phyloP scores from a whole-genome alignment of 2,888 invertebrate species.

The Tigriopus californicus region DNA sequence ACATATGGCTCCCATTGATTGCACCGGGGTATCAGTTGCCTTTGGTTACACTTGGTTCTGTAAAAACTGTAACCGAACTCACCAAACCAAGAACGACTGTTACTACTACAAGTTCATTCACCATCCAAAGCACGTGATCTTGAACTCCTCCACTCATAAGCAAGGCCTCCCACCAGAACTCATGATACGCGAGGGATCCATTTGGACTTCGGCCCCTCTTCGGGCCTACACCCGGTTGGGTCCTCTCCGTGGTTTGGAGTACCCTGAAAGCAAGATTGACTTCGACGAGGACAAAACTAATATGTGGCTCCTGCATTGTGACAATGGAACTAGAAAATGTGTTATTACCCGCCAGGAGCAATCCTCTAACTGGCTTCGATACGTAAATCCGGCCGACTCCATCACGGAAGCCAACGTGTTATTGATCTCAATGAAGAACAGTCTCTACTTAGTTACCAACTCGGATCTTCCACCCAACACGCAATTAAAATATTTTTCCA shows the following conservation, averaged over 20 bases:
- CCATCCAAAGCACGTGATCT: neutral
- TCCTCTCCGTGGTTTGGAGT: neutral
- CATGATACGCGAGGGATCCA: neutral
- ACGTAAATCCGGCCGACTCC: neutral
- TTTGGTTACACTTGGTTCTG: neutral
- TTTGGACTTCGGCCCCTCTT: neutral
- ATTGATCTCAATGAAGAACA: neutral
- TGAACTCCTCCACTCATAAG: neutral
- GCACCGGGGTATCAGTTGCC: neutral
- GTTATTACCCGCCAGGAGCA: neutral
- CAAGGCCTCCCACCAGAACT: neutral
- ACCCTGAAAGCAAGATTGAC: neutral
- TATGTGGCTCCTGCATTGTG: constrained; percentile 1
- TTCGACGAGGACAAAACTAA: constrained; percentile 4
- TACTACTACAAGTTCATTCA: neutral
- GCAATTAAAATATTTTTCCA: neutral
- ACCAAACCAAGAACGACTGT: neutral
- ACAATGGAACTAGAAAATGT: neutral
- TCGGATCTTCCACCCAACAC: neutral
- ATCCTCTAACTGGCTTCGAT: neutral
- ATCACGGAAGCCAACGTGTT: neutral
- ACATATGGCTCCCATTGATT: constrained; percentile 4
- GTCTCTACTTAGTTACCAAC: constrained; percentile 1
- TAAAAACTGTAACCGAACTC: neutral
- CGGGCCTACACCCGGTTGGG: neutral